Evolutionary conservation across 1,140 invertebrate genomes (phyloP), one percentile per base, ranked within the genome.

Genomic region (Drosophila littoralis): DNA sequence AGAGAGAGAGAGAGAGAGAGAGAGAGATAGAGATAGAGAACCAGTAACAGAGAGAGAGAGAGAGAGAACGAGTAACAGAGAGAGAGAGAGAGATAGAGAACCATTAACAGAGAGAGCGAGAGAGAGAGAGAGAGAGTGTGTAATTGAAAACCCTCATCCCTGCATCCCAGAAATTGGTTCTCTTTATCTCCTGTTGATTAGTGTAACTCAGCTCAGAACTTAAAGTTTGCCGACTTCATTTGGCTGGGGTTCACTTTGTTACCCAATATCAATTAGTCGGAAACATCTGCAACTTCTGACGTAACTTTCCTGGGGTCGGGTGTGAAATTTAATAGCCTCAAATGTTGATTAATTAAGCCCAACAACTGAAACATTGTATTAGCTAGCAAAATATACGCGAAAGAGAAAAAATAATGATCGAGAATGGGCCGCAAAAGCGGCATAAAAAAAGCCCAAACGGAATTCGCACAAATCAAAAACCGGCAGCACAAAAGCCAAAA

Each of bases 321-420:
- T 28, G 38, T 69, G 57, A 36, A 69, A 61, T 69, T 57, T 35
- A 17, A 9, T 7, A 28, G 40, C 22, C n/a, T 22, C 12, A 28
- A 55, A 63, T 63, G 51, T 68, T 74, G 60, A 68, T 61, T 73
- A 73, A 73, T 73, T 68, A 68, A 73, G 58, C 5, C 70, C 7
- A 60, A 54, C 38, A 68, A 66, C 45, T 12, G 33, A 40, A 48
- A 50, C 59, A 55, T 57, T 32, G 60, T 63, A n/a, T 69, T 28
- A 42, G 36, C 8, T 1, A 15, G 17, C 10, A 13, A 22, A n/a
- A n/a, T 38, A 52, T 67, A 38, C 32, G 64, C 55, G 4, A 51
- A 35, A 50, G 51, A 28, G 54, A 17, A 32, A 28, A 28, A 68
- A 50, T 61, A 68, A 74, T 74, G 71, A 58, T 69, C 68, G 57